phyloP scores from a whole-genome alignment of 1,140 invertebrate genomes.

The Caenorhabditis elegans region WBcel235 BX284606.5:10698001-10698500 shows the following conservation, averaged over 20 bases:
- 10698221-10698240: conserved; percentile 20
- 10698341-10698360: conserved; percentile 49
- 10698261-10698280: conserved; percentile 44
- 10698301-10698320: not conserved
- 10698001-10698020: not conserved
- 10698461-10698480: conserved; percentile 4
- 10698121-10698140: too few species aligned
- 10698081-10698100: too few species aligned
- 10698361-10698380: conserved; percentile 46
- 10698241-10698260: conserved; percentile 47
- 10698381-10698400: conserved; percentile 42
- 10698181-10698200: conserved; percentile 37
- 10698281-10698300: not conserved
- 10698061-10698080: too few species aligned
- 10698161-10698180: not conserved
- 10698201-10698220: conserved; percentile 37
- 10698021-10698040: not conserved
- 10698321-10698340: not conserved
- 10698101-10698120: too few species aligned
- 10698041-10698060: too few species aligned
- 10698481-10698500: not conserved
- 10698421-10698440: conserved; percentile 55
- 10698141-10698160: too few species aligned
- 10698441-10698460: conserved; percentile 49
- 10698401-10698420: conserved; percentile 52